phyloP scores from a whole-genome alignment of 2,888 invertebrate genomes.

The Spicauda simplicius region DNA sequence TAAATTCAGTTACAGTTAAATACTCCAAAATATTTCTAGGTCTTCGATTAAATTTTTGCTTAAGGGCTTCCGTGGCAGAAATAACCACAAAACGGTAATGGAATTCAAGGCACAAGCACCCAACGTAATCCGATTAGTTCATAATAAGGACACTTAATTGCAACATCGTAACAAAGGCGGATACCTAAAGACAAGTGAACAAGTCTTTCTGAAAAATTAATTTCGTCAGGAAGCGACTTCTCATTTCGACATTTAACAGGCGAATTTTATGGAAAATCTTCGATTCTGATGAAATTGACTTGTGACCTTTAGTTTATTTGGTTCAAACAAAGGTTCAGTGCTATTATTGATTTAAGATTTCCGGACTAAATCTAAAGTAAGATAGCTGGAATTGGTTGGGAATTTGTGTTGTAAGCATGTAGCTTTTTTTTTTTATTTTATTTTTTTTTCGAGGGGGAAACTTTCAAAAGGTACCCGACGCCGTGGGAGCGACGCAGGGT shows the following conservation, averaged over 20 bases:
- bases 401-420: too few relatives aligned
- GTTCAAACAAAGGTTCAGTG: neutral
- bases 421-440: too few relatives aligned
- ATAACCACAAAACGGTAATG: conserved; percentile 1
- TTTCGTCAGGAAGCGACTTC: conserved; percentile 23
- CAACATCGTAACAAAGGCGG: conserved; percentile 6
- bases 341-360: too few relatives aligned
- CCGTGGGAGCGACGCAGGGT: too few relatives aligned
- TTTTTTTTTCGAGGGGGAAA: too few relatives aligned
- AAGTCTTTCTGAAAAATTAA: conserved; percentile 15
- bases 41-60: neutral
- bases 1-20: too few relatives aligned
- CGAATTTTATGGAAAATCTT: conserved; percentile 39
- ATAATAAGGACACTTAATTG: conserved; percentile 33
- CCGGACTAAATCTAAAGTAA: too few relatives aligned
- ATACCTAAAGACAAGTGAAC: neutral
- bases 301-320: conserved; percentile 8
- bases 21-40: too few relatives aligned
- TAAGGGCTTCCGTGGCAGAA: neutral
- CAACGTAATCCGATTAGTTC: conserved; percentile 21
- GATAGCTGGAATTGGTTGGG: too few relatives aligned
- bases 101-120: conserved; percentile 6
- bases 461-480: too few relatives aligned
- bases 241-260: conserved; percentile 35
- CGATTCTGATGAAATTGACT: conserved; percentile 37